Evolutionary conservation across 2,888 invertebrate genomes (phyloP), one percentile per base, ranked within the genome.

Genomic region (Ochropleura leucogaster): DNA sequence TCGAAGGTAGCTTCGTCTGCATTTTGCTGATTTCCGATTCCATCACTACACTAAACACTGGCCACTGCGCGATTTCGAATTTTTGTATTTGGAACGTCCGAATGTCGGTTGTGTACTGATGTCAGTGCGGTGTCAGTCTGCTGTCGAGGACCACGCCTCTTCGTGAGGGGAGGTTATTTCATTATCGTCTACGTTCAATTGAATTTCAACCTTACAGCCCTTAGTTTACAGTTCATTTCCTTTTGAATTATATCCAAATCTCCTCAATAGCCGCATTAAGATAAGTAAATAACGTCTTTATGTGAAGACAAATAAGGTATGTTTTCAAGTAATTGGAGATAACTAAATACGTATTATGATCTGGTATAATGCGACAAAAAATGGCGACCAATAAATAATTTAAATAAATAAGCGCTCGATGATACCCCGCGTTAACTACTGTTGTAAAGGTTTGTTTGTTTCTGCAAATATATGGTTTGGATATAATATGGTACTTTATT

Each of bases 1-100:
- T 97, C 46, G 97, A 96, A 65, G 97, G 97, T 44, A 95, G 90
- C 84, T 96, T 96, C 6, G 96, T 95, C 70, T 92, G 93, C 91
- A 95, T 94, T 86, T 95, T 95, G 83, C 92, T 95, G 60, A 94
- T 94, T 86, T 96, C 96, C 71, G 95, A 94, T 88, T 96, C 96
- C 96, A 96, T 96, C 83, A 84, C 89, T 88, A 84, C 83, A 85
- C 86, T 74, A 84, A 57, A 78, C 88, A 89, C 88, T 84, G 83
- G 83, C 84, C 87, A 87, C 87, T 84, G 63, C 82, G 80, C 85
- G 87, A 66, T 81, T 77, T 79, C 72, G 73, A 85, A 80, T 82
- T 81, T 83, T 90, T 84, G 88, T 87, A 90, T 90, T 91, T 87
- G 84, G 88, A 89, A 91, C 93, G 92, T 89, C 88, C 91, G 91